Base-by-base conservation (phyloP, 2,888 invertebrate species). In the Linnaemya tessellans region DNA sequence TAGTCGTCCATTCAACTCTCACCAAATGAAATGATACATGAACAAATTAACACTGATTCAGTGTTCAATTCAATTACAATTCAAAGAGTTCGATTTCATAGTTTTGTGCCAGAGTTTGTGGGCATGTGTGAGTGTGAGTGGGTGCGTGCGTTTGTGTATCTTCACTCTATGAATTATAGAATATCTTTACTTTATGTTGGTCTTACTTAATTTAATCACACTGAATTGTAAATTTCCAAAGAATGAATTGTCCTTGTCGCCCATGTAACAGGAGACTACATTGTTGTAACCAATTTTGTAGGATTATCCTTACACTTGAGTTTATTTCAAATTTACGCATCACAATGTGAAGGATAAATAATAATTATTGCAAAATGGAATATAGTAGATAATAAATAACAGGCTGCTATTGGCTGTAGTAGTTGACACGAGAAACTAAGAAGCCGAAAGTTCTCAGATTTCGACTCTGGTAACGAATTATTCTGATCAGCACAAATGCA, bases 181-280 rank as follows among this genome's bases (percentile, higher is more conserved):
- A 46, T 56, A 22, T 13, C 13, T 0, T 18, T 20, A 38, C 49
- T 60, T 58, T 22, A 38, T 38, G 49, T 58, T 68, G 18, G 49
- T 18, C n/a, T 1, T 10, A 18, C 64, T 68, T 78, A 78, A 60
- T 78, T 68, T 78, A 38, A n/a, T n/a, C 58, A 43, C 65, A 75
- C 54, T 65, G 60, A 74, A 18, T 35, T 38, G n/a, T 35, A 18
- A 60, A 74, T 49, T 75, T 54, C n/a, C 20, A n/a, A 1, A 25
- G 54, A 71, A 71, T 71, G 43, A 71, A 71, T 58, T 64, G 58
- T 71, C 18, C 46, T 58, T 20, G 22, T 7, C 46, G 58, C 18
- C 71, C 43, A 71, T 58, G n/a, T 46, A 4, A 18, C 30, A 5
- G 11, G 41, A 11, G 22, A 13, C 11, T 25, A 46, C 15, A 43